Conservation (phyloP, 2,888 invertebrate species). For the Operophtera brumata region DNA sequence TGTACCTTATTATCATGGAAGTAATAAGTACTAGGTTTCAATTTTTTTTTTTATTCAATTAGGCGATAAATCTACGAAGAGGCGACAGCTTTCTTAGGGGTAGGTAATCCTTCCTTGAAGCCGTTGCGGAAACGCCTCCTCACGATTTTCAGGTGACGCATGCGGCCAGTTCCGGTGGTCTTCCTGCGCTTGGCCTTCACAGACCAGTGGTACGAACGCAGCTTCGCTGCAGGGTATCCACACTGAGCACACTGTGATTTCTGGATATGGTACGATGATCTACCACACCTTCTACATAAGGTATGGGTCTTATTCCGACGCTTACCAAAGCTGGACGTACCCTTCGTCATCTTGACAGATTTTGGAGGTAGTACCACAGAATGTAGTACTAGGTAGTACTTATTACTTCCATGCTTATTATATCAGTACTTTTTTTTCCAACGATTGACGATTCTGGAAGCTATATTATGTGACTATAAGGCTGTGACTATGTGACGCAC, state of each 20-base stretch:
- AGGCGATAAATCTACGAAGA: slow-evolving; percentile 72
- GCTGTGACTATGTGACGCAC: no score
- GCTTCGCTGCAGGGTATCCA: slow-evolving; percentile 96
- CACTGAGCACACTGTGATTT: slow-evolving; percentile 98
- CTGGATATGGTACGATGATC: slow-evolving; percentile 99
- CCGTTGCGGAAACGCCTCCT: slow-evolving; percentile 94
- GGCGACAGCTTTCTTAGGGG: slow-evolving; percentile 83
- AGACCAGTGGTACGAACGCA: slow-evolving; percentile 99
- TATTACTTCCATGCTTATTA: no score
- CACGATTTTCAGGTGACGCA: slow-evolving; percentile 97
- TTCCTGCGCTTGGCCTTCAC: slow-evolving; percentile 99
- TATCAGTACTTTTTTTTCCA: no score
- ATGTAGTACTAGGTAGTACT: no score
- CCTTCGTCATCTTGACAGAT: no score
- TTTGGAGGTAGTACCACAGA: no score
- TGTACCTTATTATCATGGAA: no score
- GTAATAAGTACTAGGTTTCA: slow-evolving; percentile 34
- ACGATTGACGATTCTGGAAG: no score
- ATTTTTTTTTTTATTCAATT: slow-evolving; percentile 59
- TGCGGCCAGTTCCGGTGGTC: slow-evolving; percentile 99
- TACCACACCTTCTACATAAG: slow-evolving; percentile 98
- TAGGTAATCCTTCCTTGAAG: slow-evolving; percentile 90
- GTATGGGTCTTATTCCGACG: slow-evolving; percentile 99
- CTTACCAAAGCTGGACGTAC: slow-evolving; percentile 99
- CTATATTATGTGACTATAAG: no score